Percentiles rank a stretch among this genome's conserved stretches.
These are phyloP conservation scores for Agyllia agylla DNA, from an alignment of 2,888 invertebrate species.

Conservation along the genomic window DNA sequence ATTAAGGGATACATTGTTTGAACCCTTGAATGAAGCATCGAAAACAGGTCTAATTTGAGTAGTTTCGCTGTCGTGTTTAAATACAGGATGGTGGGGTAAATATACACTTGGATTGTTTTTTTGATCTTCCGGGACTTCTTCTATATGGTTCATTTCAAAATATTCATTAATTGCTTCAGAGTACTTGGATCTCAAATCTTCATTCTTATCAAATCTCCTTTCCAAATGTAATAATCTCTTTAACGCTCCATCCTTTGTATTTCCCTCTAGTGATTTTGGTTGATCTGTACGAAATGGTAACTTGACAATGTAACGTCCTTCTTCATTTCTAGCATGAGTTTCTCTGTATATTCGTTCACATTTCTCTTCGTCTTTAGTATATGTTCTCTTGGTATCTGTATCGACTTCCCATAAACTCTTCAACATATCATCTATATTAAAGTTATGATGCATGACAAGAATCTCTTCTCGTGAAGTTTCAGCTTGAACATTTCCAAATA, in stretches of 20 bases:
- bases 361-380: neutral
- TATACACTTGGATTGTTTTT: too few species aligned
- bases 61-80: too few species aligned
- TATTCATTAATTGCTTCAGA: neutral
- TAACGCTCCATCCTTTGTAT: neutral
- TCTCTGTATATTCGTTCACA: constrained; percentile 11
- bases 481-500: neutral
- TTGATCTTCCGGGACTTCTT: too few species aligned
- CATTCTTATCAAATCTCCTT: constrained; percentile 1
- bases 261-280: neutral
- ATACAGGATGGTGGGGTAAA: too few species aligned
- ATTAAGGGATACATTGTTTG: too few species aligned
- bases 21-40: too few species aligned
- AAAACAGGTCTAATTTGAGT: too few species aligned
- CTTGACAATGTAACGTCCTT: constrained; percentile 39
- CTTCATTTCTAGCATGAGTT: neutral
- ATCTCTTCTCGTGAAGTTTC: neutral
- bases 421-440: constrained; percentile 14
- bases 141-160: too few species aligned
- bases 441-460: constrained; percentile 15
- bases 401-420: constrained; percentile 15
- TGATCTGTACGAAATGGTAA: constrained; percentile 41
- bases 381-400: neutral
- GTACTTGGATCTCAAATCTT: neutral
- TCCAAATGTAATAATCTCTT: neutral